Evolutionary conservation across 2,888 invertebrate genomes (phyloP).

Genomic region (Tipula confusa): DNA sequence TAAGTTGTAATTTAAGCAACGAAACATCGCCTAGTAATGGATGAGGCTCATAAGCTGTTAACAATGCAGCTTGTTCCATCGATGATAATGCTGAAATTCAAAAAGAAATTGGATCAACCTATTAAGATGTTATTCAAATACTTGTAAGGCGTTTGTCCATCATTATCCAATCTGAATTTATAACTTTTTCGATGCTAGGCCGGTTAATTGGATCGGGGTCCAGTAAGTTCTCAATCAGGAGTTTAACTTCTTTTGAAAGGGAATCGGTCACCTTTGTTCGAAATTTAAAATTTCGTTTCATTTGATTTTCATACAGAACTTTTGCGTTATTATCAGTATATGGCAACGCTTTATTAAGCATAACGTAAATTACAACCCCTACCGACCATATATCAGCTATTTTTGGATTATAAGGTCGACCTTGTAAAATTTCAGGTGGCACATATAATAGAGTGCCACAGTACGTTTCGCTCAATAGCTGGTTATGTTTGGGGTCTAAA

Average conservation of each 20-base stretch:
- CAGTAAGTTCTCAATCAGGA: neutral
- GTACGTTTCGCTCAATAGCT: slow-evolving; percentile 68
- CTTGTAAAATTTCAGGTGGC: slow-evolving; percentile 77
- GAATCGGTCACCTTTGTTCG: slow-evolving; percentile 41
- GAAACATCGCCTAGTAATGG: too few relatives aligned
- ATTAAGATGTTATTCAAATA: neutral
- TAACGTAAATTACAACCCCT: slow-evolving; percentile 73
- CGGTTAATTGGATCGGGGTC: neutral
- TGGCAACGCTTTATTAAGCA: slow-evolving; percentile 78
- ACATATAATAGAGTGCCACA: slow-evolving; percentile 87
- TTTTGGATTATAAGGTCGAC: slow-evolving; percentile 67
- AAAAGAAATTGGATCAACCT: too few relatives aligned
- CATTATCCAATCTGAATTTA: neutral
- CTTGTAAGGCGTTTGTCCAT: neutral
- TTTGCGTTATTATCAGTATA: slow-evolving; percentile 66
- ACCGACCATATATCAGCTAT: slow-evolving; percentile 76
- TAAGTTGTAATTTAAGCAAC: too few relatives aligned
- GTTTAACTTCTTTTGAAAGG: neutral
- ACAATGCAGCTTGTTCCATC: too few relatives aligned
- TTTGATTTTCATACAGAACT: slow-evolving; percentile 49
- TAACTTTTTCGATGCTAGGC: neutral
- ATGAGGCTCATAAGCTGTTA: too few relatives aligned
- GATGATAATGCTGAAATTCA: too few relatives aligned
- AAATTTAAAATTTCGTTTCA: slow-evolving; percentile 64
- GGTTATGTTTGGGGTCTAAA: slow-evolving; percentile 46